Evolutionary conservation across 1,140 invertebrate genomes (phyloP).

Genomic region (Sesamia nonagrioides): DNA sequence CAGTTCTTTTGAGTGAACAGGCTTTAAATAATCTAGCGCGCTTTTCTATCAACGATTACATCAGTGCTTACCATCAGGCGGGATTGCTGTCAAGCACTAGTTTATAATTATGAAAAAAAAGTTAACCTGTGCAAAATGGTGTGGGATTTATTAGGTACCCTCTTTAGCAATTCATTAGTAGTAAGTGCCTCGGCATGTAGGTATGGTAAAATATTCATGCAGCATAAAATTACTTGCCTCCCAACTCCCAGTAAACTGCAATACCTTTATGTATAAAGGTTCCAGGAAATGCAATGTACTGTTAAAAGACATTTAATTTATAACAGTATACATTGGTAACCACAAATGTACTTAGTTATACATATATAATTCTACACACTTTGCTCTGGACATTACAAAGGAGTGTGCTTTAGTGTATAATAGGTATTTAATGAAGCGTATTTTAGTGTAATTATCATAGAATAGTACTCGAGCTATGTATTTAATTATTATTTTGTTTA

Average conservation of each 20-base stretch:
- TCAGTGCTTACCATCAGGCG: too few species aligned
- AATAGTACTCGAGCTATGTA: too few species aligned
- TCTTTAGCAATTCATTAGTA: background rate
- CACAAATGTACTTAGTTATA: background rate
- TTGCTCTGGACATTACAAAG: background rate
- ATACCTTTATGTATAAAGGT: constrained; percentile 7
- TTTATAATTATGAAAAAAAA: too few species aligned
- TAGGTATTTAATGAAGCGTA: background rate
- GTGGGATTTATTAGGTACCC: background rate
- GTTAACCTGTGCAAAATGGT: too few species aligned
- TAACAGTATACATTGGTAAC: constrained; percentile 15
- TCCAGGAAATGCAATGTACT: constrained; percentile 11
- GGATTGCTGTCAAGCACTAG: too few species aligned
- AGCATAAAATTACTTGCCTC: constrained; percentile 14
- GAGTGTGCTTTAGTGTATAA: background rate
- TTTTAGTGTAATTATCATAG: too few species aligned
- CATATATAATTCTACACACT: background rate
- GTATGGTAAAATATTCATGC: background rate
- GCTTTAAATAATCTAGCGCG: too few species aligned
- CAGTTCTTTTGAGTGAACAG: too few species aligned
- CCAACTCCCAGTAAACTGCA: background rate
- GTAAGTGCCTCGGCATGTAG: background rate
- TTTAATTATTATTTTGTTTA: too few species aligned
- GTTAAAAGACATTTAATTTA: constrained; percentile 24
- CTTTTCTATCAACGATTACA: too few species aligned